These are phyloP conservation scores for Orchesella cincta DNA, from an alignment of 1,140 invertebrate species.

Conservation along the genomic window DNA sequence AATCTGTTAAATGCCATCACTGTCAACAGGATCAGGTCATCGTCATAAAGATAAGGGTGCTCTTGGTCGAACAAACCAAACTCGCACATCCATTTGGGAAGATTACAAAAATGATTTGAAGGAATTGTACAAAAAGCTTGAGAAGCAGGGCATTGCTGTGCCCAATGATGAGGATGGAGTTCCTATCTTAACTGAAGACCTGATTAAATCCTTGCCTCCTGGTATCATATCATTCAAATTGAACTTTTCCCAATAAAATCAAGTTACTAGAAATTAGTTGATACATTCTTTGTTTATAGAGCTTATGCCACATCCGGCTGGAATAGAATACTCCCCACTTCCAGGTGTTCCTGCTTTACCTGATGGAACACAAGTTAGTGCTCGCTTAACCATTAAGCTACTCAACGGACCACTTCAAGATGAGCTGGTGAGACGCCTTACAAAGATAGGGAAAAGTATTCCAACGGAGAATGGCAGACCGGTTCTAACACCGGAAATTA, in stretches of 20 bases:
- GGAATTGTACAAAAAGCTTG: neutral
- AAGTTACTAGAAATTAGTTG: neutral
- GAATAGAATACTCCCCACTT: neutral
- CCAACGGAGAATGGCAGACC: neutral
- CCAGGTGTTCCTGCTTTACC: neutral
- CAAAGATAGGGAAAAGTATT: neutral
- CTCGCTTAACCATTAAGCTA: neutral
- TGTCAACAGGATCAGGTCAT: too few relatives aligned
- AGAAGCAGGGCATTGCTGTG: neutral
- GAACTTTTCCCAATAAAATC: neutral
- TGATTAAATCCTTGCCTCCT: neutral
- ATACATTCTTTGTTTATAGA: neutral
- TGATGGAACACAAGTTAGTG: constrained; percentile 1
- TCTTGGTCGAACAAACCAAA: neutral
- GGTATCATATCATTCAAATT: neutral
- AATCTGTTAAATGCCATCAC: too few relatives aligned
- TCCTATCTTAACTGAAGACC: neutral
- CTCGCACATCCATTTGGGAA: neutral
- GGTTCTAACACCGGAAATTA: neutral
- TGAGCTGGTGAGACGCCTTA: neutral
- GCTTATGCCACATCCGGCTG: neutral
- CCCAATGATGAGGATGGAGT: neutral
- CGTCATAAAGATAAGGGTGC: too few relatives aligned
- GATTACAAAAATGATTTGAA: neutral
- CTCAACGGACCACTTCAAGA: neutral